Base-by-base conservation (phyloP, 2,113 vertebrate genomes). In the Peromyscus polionotus region DNA sequence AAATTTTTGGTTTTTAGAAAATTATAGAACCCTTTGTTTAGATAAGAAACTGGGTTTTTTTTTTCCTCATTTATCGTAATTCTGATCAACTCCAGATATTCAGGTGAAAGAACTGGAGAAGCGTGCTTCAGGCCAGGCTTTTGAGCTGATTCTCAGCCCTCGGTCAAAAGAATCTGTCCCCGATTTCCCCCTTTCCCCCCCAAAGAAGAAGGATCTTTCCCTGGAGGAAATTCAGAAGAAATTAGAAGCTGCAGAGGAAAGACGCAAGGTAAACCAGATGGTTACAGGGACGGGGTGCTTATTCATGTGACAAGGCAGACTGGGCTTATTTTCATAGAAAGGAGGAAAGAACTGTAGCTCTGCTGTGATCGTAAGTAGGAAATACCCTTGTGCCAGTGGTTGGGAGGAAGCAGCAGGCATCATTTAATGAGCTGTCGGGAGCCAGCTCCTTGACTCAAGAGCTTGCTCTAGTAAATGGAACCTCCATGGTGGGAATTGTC, bases 141-240 rank as follows among this genome's bases (percentile, higher is more conserved):
- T 99, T 98, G 99, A 99, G 98, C 99, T 99, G 97, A 99, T 99
- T 92, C 98, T 99, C 68, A 99, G 99, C 90, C 99, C 99, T 68
- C 98, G 98, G 57, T 99, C 99, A 6, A 99, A 99, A 95, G 99
- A 99, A n/a, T 97, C 98, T 9, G 99, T 99, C 97, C 98, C 98
- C 51, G 99, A 99, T 26, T 99, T 99, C 95, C 99, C 99, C 0
- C 98, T 99, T 91, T 99, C 99, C 61, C 99, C 99, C 67, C 99
- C 99, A 7, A 99, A 99, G 98, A 99, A 99, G 98, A 99, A 99
- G 98, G 99, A 99, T 98, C 99, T 99, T 75, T 99, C 99, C 0
- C 96, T 99, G 98, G 99, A 99, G 95, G 99, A 99, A 98, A 99
- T 99, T 83, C 99, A 99, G 98, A 99, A 98, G 98, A 99, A 99